phyloP scores from a whole-genome alignment of 2,797 vertebrate species.

The Leptoclinus maculatus region DNA sequence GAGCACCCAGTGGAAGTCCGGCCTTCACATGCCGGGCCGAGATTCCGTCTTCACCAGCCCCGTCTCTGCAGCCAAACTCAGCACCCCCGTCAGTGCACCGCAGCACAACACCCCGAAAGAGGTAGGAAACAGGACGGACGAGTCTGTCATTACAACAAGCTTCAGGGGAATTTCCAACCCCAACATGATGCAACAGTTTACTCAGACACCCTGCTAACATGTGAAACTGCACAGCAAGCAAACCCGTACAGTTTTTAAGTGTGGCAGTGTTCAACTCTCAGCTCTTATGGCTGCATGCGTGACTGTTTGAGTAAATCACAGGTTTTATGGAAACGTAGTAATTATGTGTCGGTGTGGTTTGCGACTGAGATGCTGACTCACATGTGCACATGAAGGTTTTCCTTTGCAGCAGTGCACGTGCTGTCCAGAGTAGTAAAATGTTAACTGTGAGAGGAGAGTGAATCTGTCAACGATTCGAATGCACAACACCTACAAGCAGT shows the following conservation, averaged over 20 bases:
- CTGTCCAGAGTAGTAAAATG: background rate
- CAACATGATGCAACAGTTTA: background rate
- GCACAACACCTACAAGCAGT: background rate
- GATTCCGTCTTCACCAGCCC: constrained; percentile 99
- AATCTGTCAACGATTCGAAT: background rate
- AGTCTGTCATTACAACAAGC: background rate
- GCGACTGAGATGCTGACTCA: constrained; percentile 18
- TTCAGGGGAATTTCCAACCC: background rate
- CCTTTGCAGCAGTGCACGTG: background rate
- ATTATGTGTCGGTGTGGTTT: constrained; percentile 46
- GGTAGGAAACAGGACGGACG: constrained; percentile 62
- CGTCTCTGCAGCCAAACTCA: constrained; percentile 94
- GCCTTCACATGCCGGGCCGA: constrained; percentile 92
- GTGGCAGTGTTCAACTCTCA: background rate
- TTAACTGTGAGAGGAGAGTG: background rate
- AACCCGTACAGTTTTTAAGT: background rate
- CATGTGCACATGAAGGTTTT: constrained; percentile 8
- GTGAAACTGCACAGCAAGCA: constrained; percentile 8
- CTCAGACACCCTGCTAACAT: background rate
- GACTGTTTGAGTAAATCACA: constrained; percentile 44
- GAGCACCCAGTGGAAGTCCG: constrained; percentile 92
- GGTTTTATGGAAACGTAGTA: constrained; percentile 53
- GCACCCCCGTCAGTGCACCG: constrained; percentile 89
- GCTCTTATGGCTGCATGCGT: constrained; percentile 5
- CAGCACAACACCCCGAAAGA: constrained; percentile 94